Evolutionary conservation across 2,797 vertebrate species (phyloP), one percentile per base, ranked within the genome.

Genomic region (Cryptoblepharus egeriae): DNA sequence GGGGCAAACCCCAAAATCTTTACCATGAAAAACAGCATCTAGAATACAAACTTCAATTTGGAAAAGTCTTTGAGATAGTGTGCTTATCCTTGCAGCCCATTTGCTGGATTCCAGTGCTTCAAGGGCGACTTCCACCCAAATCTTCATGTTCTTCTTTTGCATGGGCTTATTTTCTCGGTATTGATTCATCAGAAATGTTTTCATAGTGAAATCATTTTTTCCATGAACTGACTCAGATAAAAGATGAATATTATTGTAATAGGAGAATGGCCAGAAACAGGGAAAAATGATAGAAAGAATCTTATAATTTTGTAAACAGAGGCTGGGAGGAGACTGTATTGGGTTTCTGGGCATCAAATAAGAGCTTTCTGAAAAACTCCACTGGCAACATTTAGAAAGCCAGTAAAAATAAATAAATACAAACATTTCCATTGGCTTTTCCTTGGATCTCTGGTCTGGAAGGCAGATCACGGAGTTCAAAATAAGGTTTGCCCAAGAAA

Each of bases 221-320:
- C 95, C 95, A 90, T 91, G 90, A 72, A 88, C 86, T 67, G 90
- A 42, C 82, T 85, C 70, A 89, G 87, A 93, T 90, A 90, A 35
- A 92, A 90, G 91, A 93, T 37, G 81, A 89, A 91, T 92, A 89
- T 95, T 94, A 92, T 91, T 94, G 90, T 94, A 95, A 95, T 91
- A 91, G 88, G 88, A 95, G 91, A 94, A 92, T 91, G 91, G 89
- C 91, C 86, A 83, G 91, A 93, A 94, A 92, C 93, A 94, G 94
- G 94, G 91, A 92, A 93, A 94, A 90, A 94, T 93, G 57, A 58
- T 22, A 58, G 57, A 58, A 58, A 58, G 22, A 58, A 58, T 91
- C 93, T 93, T 95, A 94, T 93, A 94, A 95, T 95, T 95, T 95
- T 94, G 93, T 95, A 95, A 95, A 95, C 93, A 95, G 94, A 95